Evolutionary conservation across 2,797 vertebrate genomes (phyloP).

Genomic region (Gadopsis bispinosus): DNA sequence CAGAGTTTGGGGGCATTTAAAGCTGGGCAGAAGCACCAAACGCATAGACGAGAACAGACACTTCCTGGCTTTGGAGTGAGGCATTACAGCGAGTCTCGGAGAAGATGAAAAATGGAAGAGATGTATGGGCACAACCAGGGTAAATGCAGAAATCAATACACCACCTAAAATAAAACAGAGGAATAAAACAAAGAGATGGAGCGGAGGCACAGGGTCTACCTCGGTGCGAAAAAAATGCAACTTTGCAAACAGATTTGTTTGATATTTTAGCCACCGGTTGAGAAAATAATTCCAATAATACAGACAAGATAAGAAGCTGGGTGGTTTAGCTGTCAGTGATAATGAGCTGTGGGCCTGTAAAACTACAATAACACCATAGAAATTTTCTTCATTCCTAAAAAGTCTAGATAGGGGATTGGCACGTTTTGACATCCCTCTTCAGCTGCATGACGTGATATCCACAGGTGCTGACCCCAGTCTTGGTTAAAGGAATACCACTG

Average conservation of each 20-base stretch:
- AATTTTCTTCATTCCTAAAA: slow-evolving; percentile 58
- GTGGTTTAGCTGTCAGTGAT: slow-evolving; percentile 45
- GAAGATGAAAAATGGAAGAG: slow-evolving; percentile 39
- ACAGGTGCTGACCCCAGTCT: slow-evolving; percentile 74
- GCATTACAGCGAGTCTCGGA: slow-evolving; percentile 37
- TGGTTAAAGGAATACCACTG: slow-evolving; percentile 48
- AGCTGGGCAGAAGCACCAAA: slow-evolving; percentile 75
- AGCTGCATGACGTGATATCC: slow-evolving; percentile 55
- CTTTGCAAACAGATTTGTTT: slow-evolving; percentile 50
- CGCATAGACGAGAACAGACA: slow-evolving; percentile 69
- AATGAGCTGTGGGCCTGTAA: slow-evolving; percentile 46
- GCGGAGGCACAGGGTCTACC: slow-evolving; percentile 35
- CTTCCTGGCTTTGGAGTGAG: slow-evolving; percentile 57
- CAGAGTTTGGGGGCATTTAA: slow-evolving; percentile 86
- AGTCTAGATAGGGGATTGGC: slow-evolving; percentile 39
- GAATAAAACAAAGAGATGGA: slow-evolving; percentile 50
- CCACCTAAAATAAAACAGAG: slow-evolving; percentile 64
- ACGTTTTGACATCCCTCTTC: slow-evolving; percentile 69
- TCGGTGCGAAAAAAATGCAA: slow-evolving; percentile 35
- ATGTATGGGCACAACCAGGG: slow-evolving; percentile 44
- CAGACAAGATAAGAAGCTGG: slow-evolving; percentile 25
- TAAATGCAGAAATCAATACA: slow-evolving; percentile 79
- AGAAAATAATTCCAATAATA: slow-evolving; percentile 29
- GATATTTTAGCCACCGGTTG: slow-evolving; percentile 18
- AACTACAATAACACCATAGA: slow-evolving; percentile 39